Evolutionary conservation across 2,797 vertebrate genomes (phyloP), one percentile per base, ranked within the genome.

Genomic region (Alca torda): DNA sequence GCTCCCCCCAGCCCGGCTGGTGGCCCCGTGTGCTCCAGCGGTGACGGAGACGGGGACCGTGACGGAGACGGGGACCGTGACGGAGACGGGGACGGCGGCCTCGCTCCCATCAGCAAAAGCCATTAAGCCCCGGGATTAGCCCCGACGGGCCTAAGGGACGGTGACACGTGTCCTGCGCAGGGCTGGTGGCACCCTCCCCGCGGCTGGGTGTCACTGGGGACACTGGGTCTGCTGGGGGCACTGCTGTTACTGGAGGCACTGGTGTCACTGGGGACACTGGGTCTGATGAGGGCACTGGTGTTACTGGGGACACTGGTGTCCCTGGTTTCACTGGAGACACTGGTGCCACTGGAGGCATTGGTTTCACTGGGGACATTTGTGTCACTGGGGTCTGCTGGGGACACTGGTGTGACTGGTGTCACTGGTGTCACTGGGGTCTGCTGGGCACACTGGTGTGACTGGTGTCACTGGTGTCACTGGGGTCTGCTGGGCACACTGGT

Each of bases 61-160:
- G 80, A 45, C 31, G 1, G 63, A 25, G 45, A 48, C 57, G 2
- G 76, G 30, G 80, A 45, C 56, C 3, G 51, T 16, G 43, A 48
- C 56, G 3, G 76, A 17, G 80, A 45, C 31, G 48, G 51, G 16
- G 43, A 45, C 37, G 1, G 63, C 25, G 89, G 37, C 61, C 68
- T 24, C 9, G 25, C 43, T 56, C 61, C 54, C 23, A 4, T 30
- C 73, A 73, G 91, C 48, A 14, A 74, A 74, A 79, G 61, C 80
- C 80, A 57, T 30, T 84, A 84, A 92, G 20, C 67, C 68, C 54
- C 1, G 0, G 91, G 91, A 84, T 93, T 80, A 80, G 56, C 61
- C 50, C 35, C 37, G 73, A 30, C 0, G 1, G 43, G 63, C 33
- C 2, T 2, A n/a, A 43, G 64, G 45, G 20, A 63, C 2, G 2